Evolutionary conservation across 2,113 vertebrate species (phyloP), one percentile per base, ranked within the genome.

Genomic region (Phyllostomus hastatus): DNA sequence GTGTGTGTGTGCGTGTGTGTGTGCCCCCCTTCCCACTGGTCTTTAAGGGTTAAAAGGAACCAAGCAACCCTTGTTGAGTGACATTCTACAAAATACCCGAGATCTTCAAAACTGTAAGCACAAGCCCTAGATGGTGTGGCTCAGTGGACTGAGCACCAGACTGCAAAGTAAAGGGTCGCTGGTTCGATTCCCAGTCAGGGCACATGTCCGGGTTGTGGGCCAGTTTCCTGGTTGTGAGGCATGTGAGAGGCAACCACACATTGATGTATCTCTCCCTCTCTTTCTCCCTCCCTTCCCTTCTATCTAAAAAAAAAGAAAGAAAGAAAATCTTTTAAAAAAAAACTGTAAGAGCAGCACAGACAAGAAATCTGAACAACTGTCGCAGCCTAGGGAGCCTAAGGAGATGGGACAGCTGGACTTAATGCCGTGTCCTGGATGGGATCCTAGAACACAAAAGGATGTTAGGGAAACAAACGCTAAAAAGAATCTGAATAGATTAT

Each of bases 361-460:
- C 2, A 6, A 83, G 26, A n/a, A 38, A 7, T 38, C 57, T 26
- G 19, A 89, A 67, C 57, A 70, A 31, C 22, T 4, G 43, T 9
- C 48, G 10, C 46, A n/a, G 10, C 5, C 7, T 31, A 0, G 9
- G 14, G 7, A 31, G 28, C 20, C 15, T 35, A 4, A 69, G 61
- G 46, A 46, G 75, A 48, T 12, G 0, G 4, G 46, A 43, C 2
- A 1, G 4, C 22, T 11, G 12, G 2, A 4, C 1, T 0, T 15
- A 15, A 19, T 1, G 31, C 2, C 15, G 22, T 20, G 0, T 54
- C 38, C 59, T 9, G 38, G 69, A 16, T 11, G n/a, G 52, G 33
- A 1, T 28, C 43, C 43, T 4, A 4, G 7, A n/a, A 17, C 35
- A 26, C 46, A 19, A 16, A 5, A 28, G 12, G 35, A 38, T 3